Evolutionary conservation across 2,797 vertebrate species (phyloP), one percentile per base, ranked within the genome.

Genomic region (Morus bassanus): DNA sequence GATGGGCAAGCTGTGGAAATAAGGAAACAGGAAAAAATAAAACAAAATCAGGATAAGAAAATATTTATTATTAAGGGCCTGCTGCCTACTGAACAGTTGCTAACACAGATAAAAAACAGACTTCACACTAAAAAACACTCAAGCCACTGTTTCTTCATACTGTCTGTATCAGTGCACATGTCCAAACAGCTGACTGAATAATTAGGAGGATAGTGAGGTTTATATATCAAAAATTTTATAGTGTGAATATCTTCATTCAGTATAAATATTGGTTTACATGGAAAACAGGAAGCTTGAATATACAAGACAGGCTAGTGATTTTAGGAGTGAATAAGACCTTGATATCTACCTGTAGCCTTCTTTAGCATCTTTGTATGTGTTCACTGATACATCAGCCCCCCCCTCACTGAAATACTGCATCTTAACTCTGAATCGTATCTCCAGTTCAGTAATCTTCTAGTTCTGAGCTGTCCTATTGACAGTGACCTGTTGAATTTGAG

Each of bases 251-350:
- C 95, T 97, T 90, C 63, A 78, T 91, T 95, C 75, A 92, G 68
- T 70, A 90, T 94, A 97, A 97, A 97, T 95, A 97, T 95, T 97
- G 86, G 89, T 88, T 96, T 94, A 94, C 94, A 94, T 6, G 0
- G 88, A 88, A 95, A 93, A 82, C 68, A 51, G 45, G 89, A 97
- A 97, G 92, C n/a, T 92, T 94, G 79, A 95, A 87, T 88, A 82
- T 37, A 87, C 76, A 85, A 88, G 64, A 88, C 43, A 83, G 46
- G 45, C 73, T 60, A 77, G 86, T 27, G 61, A 93, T 84, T 95
- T 94, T 33, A 76, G 50, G 53, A 77, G 85, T 96, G 93, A 97
- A 96, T 95, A 59, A 94, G 88, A 94, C 92, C 77, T 97, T 96
- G 94, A 85, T 93, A 94, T 77, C 50, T 92, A 96, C 84, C 83